Evolutionary conservation across 2,113 vertebrate genomes (phyloP).

Genomic region (Pristiophorus japonicus): DNA sequence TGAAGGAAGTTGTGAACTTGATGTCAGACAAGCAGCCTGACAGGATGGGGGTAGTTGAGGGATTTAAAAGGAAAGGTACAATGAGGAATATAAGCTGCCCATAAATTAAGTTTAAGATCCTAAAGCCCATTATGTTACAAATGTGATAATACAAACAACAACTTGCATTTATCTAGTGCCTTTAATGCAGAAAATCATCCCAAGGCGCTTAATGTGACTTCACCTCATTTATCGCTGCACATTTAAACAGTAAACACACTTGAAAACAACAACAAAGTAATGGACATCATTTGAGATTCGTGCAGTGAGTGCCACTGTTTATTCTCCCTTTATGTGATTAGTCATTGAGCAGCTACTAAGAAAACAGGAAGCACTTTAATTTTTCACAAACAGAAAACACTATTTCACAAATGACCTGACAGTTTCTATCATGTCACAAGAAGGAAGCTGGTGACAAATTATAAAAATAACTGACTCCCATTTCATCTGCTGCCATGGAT

Average conservation of each 20-base stretch:
- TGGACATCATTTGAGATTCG: background rate
- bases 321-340: background rate
- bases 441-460: background rate
- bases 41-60: background rate
- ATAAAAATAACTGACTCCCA: too few species aligned
- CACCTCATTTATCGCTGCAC: background rate
- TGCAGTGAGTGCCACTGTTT: background rate
- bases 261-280: background rate
- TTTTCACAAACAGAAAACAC: background rate
- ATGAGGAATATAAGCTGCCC: background rate
- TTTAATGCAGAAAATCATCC: background rate
- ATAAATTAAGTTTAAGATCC: too few species aligned
- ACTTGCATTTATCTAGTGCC: background rate
- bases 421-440: too few species aligned
- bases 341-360: background rate
- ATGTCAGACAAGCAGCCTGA: background rate
- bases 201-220: background rate
- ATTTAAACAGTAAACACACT: background rate
- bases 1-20: background rate
- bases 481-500: too few species aligned
- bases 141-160: background rate
- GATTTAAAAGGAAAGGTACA: too few species aligned
- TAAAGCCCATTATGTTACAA: too few species aligned
- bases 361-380: background rate
- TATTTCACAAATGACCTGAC: background rate